phyloP scores from a whole-genome alignment of 2,797 vertebrate genomes.

The Macroramphosus scolopax region DNA sequence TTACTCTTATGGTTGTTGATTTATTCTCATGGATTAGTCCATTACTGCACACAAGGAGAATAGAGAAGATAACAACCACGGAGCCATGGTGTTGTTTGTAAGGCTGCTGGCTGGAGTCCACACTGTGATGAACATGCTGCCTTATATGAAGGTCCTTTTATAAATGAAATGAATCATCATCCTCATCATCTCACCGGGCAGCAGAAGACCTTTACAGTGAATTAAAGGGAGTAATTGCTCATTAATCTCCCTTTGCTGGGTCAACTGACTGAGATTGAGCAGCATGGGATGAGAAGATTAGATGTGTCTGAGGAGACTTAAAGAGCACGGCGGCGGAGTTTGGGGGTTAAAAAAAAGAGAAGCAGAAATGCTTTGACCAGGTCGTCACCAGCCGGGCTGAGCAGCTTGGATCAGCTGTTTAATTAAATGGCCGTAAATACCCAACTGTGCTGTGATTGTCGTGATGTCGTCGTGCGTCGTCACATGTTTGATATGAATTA shows the following conservation, averaged over 20 bases:
- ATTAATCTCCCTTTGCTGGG: slow-evolving; percentile 60
- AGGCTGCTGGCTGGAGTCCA: background rate
- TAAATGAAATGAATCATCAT: slow-evolving; percentile 38
- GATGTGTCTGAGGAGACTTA: slow-evolving; percentile 25
- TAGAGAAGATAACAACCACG: too few species aligned
- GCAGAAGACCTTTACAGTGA: slow-evolving; percentile 46
- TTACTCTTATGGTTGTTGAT: too few species aligned
- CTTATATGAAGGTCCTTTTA: slow-evolving; percentile 12
- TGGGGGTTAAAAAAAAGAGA: background rate
- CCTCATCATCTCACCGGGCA: slow-evolving; percentile 18
- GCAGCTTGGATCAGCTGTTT: background rate
- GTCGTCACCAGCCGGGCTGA: slow-evolving; percentile 1
- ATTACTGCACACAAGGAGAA: too few species aligned
- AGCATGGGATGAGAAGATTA: slow-evolving; percentile 58
- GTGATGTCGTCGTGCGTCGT: background rate
- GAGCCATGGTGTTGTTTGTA: too few species aligned
- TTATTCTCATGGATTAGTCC: too few species aligned
- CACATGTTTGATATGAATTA: too few species aligned
- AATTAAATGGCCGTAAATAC: background rate
- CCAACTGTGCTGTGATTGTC: background rate
- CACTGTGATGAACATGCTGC: slow-evolving; percentile 4
- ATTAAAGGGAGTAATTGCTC: slow-evolving; percentile 64
- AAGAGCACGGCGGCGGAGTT: slow-evolving; percentile 2
- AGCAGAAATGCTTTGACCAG: slow-evolving; percentile 4
- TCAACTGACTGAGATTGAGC: slow-evolving; percentile 55